Evolutionary conservation across 2,797 vertebrate species (phyloP).

Genomic region (Xerus rutilus): DNA sequence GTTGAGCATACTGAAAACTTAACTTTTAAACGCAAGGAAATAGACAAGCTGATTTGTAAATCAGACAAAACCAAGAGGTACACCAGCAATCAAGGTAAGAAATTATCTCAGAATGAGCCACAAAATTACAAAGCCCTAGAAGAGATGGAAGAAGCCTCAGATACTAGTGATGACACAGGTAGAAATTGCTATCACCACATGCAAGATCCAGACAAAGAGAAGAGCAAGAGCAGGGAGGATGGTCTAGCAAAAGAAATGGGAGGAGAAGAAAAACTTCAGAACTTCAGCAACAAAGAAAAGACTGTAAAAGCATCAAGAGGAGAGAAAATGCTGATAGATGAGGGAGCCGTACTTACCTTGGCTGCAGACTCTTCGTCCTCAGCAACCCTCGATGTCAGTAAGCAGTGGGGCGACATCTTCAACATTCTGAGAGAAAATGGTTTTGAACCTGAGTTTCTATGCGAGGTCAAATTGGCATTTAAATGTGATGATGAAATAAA

Average conservation of each 20-base stretch:
- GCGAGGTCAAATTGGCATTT: conserved; percentile 13
- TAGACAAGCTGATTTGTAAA: neutral
- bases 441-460: conserved; percentile 54
- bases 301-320: neutral
- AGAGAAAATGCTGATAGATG: neutral
- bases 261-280: neutral
- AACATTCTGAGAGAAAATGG: conserved; percentile 26
- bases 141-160: neutral
- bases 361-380: conserved; percentile 44
- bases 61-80: neutral
- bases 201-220: neutral
- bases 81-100: neutral
- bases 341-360: neutral
- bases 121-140: neutral
- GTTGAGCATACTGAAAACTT: neutral
- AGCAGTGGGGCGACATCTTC: conserved; percentile 59
- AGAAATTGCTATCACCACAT: neutral
- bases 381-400: conserved; percentile 1
- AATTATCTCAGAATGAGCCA: neutral
- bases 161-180: neutral
- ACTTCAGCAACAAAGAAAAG: neutral
- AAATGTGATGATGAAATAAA: conserved; percentile 60
- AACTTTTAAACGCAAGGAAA: neutral
- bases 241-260: neutral
- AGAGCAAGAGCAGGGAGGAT: neutral